Conservation (phyloP, 2,113 vertebrate genomes). For the Corythornis madagascariensis region DNA sequence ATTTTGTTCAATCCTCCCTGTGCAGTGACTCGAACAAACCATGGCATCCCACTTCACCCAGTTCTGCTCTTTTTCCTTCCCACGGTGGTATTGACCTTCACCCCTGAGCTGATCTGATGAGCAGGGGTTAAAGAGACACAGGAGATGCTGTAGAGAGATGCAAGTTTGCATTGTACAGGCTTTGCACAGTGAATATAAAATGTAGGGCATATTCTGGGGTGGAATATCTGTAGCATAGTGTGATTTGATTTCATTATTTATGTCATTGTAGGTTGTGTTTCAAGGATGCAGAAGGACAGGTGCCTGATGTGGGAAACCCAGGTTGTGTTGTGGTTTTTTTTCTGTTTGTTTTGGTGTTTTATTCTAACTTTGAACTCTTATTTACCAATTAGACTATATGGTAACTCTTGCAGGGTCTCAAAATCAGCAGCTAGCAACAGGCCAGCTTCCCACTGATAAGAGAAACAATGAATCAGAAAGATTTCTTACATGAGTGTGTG, state of each 20-base stretch:
- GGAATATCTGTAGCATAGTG: background rate
- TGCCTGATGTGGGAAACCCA: background rate
- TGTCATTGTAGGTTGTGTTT: background rate
- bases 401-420: background rate
- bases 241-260: background rate
- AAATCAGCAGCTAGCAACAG: background rate
- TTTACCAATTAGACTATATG: background rate
- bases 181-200: background rate
- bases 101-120: background rate
- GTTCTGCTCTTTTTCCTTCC: background rate
- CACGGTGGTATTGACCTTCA: background rate
- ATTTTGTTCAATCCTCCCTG: background rate
- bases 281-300: background rate
- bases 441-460: background rate
- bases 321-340: accelerated
- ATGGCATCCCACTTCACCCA: background rate
- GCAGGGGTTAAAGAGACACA: background rate
- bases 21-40: background rate
- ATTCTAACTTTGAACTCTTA: background rate
- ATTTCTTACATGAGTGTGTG: background rate
- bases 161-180: background rate
- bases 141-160: background rate
- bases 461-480: background rate
- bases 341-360: background rate
- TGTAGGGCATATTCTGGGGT: background rate